Evolutionary conservation across 2,797 vertebrate genomes (phyloP).

Genomic region (Centroberyx gerrardi): DNA sequence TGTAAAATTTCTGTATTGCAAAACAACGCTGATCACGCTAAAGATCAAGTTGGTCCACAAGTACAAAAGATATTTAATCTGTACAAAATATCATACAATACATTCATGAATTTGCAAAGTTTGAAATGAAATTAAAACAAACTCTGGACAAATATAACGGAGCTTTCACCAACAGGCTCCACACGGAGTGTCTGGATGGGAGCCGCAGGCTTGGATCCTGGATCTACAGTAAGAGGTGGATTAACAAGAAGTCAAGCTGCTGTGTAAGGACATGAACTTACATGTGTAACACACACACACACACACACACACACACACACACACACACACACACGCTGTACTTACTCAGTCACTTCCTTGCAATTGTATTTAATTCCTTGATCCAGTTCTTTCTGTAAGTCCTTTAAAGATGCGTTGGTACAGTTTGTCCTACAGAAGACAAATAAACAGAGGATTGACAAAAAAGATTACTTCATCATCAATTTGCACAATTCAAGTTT

Average conservation of each 20-base stretch:
- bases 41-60: conserved; percentile 24
- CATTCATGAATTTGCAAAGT: too few relatives aligned
- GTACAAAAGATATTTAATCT: conserved; percentile 2
- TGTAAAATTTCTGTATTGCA: too few relatives aligned
- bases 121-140: too few relatives aligned
- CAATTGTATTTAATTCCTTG: conserved; percentile 73
- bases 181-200: conserved; percentile 51
- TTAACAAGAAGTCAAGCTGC: background rate
- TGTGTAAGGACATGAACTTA: background rate
- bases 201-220: conserved; percentile 61
- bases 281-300: background rate
- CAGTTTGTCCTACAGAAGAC: conserved; percentile 73
- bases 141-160: too few relatives aligned
- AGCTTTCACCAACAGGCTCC: conserved; percentile 73
- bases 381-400: conserved; percentile 55
- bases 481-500: too few relatives aligned
- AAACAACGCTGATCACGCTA: background rate
- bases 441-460: background rate
- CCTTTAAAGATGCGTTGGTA: conserved; percentile 65
- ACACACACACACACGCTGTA: conserved; percentile 17
- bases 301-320: background rate
- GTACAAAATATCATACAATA: too few relatives aligned
- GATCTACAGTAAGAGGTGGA: conserved; percentile 56
- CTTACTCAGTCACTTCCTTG: conserved; percentile 75
- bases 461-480: background rate